Percentiles rank a stretch among this genome's conserved stretches.
Evolutionary conservation across 2,888 invertebrate species (phyloP).

Genomic region (Caradrina clavipalpis): DNA sequence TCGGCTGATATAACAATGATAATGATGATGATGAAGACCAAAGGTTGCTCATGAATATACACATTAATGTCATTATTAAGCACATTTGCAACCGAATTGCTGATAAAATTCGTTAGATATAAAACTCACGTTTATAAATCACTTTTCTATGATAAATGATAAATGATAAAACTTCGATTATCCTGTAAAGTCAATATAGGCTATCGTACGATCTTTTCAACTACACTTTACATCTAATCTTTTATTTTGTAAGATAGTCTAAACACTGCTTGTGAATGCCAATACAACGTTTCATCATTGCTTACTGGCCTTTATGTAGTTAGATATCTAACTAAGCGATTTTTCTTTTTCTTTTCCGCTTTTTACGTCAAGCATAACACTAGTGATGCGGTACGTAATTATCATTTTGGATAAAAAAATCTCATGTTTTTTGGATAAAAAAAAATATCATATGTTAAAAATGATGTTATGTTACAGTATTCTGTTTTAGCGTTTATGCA

Average conservation of each 20-base stretch:
- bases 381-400: not conserved
- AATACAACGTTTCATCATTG: not conserved
- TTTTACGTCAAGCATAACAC: not conserved
- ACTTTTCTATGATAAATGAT: constrained; percentile 50
- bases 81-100: constrained; percentile 33
- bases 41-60: not conserved
- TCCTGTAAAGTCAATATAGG: constrained; percentile 27
- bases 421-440: too few species aligned
- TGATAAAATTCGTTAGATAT: constrained; percentile 31
- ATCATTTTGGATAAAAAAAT: not conserved
- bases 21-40: too few species aligned
- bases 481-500: constrained; percentile 1
- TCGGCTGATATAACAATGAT: too few species aligned
- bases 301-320: not conserved
- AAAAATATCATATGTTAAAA: not conserved
- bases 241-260: constrained; percentile 30
- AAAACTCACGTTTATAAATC: constrained; percentile 38
- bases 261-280: constrained; percentile 1
- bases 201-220: constrained; percentile 43
- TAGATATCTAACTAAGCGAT: not conserved
- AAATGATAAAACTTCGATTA: constrained; percentile 53
- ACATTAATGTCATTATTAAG: constrained; percentile 1
- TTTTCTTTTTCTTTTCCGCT: not conserved
- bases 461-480: not conserved
- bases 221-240: constrained; percentile 27